Evolutionary conservation across 2,113 vertebrate genomes (phyloP).

Genomic region (Benitochromis conjunctus): DNA sequence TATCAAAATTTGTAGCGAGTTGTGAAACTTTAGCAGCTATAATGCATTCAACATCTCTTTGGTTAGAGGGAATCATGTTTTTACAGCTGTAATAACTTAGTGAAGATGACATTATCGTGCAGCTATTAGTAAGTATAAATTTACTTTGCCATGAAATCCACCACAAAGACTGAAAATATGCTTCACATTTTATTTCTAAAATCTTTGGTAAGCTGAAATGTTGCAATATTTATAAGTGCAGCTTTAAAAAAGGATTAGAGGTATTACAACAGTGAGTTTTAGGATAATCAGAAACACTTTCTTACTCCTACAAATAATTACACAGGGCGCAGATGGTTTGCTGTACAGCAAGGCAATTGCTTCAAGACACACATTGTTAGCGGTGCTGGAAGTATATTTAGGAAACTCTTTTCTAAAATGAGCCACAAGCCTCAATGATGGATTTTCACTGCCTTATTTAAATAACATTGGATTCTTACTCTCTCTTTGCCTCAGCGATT

Average conservation of each 20-base stretch:
- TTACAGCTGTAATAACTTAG: background rate
- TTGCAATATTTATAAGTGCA: background rate
- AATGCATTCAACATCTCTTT: background rate
- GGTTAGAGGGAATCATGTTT: background rate
- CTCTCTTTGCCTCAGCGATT: no score
- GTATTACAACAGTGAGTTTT: background rate
- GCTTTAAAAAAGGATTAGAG: background rate
- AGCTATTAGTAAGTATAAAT: background rate
- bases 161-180: background rate
- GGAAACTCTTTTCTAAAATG: no score
- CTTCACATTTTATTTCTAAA: background rate
- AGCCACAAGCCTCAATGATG: no score
- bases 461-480: no score
- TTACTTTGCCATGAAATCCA: background rate
- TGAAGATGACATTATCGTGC: background rate
- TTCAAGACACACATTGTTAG: no score
- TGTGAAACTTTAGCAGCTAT: background rate
- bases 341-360: background rate
- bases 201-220: background rate
- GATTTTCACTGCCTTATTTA: no score
- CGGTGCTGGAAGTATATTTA: no score
- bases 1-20: background rate
- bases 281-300: background rate
- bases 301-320: background rate
- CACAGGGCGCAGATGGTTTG: background rate